phyloP scores from a whole-genome alignment of 2,888 invertebrate genomes.

The Maniola hyperantus region DNA sequence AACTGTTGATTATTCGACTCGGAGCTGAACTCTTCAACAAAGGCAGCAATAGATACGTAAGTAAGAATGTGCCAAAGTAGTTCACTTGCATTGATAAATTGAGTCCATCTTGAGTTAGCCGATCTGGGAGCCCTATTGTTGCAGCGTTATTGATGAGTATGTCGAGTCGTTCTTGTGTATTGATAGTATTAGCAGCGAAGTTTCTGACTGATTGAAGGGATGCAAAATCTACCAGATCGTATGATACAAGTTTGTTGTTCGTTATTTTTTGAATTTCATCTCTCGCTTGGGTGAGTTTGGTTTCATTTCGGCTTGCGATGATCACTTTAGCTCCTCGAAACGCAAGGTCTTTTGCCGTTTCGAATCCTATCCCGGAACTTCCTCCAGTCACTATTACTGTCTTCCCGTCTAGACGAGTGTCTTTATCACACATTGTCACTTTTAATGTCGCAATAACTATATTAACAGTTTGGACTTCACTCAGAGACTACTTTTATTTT shows the following conservation, averaged over 20 bases:
- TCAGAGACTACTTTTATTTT: slow-evolving; percentile 36
- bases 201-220: slow-evolving; percentile 76
- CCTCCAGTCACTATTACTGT: slow-evolving; percentile 70
- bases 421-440: slow-evolving; percentile 53
- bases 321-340: slow-evolving; percentile 74
- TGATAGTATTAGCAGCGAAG: slow-evolving; percentile 76
- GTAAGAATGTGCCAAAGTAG: slow-evolving; percentile 87
- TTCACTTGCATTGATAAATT: slow-evolving; percentile 87
- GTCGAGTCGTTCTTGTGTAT: slow-evolving; percentile 67
- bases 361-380: slow-evolving; percentile 70
- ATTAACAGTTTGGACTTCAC: slow-evolving; percentile 28
- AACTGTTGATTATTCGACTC: slow-evolving; percentile 85
- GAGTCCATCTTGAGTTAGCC: slow-evolving; percentile 84
- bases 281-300: slow-evolving; percentile 64
- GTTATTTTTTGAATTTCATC: slow-evolving; percentile 57
- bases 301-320: slow-evolving; percentile 77
- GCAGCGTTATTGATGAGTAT: slow-evolving; percentile 84
- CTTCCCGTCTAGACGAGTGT: slow-evolving; percentile 60
- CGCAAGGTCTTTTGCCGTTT: slow-evolving; percentile 72
- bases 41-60: slow-evolving; percentile 85
- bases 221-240: slow-evolving; percentile 66
- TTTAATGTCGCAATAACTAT: slow-evolving; percentile 19
- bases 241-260: slow-evolving; percentile 58
- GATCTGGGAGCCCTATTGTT: slow-evolving; percentile 66
- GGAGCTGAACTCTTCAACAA: slow-evolving; percentile 79